phyloP scores from a whole-genome alignment of 2,797 vertebrate species.

The Falco peregrinus region DNA sequence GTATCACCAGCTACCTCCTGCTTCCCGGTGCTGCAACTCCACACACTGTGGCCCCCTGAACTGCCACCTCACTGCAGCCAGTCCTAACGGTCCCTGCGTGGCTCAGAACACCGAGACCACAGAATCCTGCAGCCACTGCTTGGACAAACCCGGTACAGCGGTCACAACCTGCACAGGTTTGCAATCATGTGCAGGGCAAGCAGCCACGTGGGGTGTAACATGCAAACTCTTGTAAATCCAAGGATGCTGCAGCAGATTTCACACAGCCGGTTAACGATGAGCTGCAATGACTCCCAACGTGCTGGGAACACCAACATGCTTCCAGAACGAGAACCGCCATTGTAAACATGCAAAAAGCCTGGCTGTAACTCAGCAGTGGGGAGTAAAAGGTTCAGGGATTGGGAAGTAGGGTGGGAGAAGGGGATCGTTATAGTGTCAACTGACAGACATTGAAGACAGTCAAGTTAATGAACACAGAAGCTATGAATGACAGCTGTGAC shows the following conservation, averaged over 20 bases:
- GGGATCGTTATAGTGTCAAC: accelerated
- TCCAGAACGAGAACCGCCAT: not conserved
- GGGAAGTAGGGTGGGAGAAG: not conserved
- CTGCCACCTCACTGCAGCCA: not conserved
- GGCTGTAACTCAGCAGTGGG: not conserved
- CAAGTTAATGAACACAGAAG: not conserved
- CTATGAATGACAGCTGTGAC: not conserved
- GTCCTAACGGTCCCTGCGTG: not conserved
- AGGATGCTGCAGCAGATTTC: not conserved
- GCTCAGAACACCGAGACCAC: accelerated
- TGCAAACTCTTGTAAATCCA: not conserved
- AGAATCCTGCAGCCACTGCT: not conserved
- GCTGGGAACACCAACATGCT: not conserved
- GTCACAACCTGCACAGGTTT: not conserved
- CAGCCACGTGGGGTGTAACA: not conserved
- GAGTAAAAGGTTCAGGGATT: not conserved
- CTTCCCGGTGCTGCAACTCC: accelerated
- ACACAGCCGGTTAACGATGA: accelerated
- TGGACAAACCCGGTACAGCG: accelerated
- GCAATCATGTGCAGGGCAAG: not conserved
- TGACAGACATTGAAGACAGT: not conserved
- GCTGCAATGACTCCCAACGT: accelerated
- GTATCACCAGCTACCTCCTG: not conserved
- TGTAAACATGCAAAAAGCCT: not conserved
- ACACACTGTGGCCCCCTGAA: accelerated